Percentiles rank a stretch among this genome's conserved stretches.
Conservation (phyloP, 2,888 invertebrate species). For the Netelia fuscicornis region DNA sequence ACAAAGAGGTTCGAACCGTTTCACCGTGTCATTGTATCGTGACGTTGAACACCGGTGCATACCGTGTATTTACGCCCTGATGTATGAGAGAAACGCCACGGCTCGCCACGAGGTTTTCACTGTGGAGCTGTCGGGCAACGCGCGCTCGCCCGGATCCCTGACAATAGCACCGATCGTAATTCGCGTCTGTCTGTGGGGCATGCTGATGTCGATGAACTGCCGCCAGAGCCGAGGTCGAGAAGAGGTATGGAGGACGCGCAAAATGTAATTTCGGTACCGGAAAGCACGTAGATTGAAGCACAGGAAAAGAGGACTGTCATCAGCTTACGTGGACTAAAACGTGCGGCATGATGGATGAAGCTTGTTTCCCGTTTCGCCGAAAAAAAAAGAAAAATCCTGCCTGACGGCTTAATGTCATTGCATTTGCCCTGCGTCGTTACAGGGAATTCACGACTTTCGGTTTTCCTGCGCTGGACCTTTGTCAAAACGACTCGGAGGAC, state of each 20-base stretch:
- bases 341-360: no score
- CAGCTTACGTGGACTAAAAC: no score
- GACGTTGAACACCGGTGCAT: background rate
- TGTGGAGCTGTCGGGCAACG: background rate
- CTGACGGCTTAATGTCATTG: no score
- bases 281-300: constrained; percentile 1
- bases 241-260: background rate
- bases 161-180: constrained; percentile 11
- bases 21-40: background rate
- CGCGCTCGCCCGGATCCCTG: background rate
- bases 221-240: background rate
- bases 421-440: no score
- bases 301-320: background rate
- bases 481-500: no score
- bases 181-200: background rate
- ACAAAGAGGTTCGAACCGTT: background rate
- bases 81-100: background rate
- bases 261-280: background rate
- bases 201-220: background rate
- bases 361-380: no score
- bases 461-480: no score
- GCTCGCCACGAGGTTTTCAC: background rate
- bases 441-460: no score
- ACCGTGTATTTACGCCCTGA: background rate
- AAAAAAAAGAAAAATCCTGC: no score